Percentiles rank a stretch among this genome's conserved stretches.
phyloP scores from a whole-genome alignment of 2,888 invertebrate genomes.

The Mongoloraphidia duomilia region DNA sequence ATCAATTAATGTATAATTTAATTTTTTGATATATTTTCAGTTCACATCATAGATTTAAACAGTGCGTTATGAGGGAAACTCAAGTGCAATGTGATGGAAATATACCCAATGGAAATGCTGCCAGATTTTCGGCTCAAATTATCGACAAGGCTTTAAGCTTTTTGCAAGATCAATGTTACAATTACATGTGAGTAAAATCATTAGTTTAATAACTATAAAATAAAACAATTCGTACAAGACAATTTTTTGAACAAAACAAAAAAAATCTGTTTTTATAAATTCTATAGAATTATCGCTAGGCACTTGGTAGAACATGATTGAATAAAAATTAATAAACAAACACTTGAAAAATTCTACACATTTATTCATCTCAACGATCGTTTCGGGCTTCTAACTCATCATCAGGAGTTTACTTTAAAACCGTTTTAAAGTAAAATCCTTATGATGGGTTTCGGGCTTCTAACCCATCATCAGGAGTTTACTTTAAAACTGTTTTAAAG shows the following conservation, averaged over 20 bases:
- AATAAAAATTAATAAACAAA: too few species aligned
- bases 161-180: constrained; percentile 40
- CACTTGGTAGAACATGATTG: too few species aligned
- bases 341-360: too few species aligned
- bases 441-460: too few species aligned
- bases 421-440: too few species aligned
- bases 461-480: too few species aligned
- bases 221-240: not conserved
- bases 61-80: constrained; percentile 40
- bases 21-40: constrained; percentile 21
- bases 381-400: too few species aligned
- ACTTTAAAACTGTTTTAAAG: too few species aligned
- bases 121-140: constrained; percentile 37
- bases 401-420: too few species aligned
- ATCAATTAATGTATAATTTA: not conserved
- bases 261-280: not conserved
- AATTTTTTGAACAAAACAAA: not conserved
- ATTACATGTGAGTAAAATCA: constrained; percentile 36
- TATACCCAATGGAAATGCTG: constrained; percentile 31
- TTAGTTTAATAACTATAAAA: not conserved
- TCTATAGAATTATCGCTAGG: too few species aligned
- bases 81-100: constrained; percentile 35
- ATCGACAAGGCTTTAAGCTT: constrained; percentile 43
- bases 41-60: constrained; percentile 41
- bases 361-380: too few species aligned